Evolutionary conservation across 1,140 invertebrate genomes (phyloP), one percentile per base, ranked within the genome.

Genomic region (Drosophila elegans): DNA sequence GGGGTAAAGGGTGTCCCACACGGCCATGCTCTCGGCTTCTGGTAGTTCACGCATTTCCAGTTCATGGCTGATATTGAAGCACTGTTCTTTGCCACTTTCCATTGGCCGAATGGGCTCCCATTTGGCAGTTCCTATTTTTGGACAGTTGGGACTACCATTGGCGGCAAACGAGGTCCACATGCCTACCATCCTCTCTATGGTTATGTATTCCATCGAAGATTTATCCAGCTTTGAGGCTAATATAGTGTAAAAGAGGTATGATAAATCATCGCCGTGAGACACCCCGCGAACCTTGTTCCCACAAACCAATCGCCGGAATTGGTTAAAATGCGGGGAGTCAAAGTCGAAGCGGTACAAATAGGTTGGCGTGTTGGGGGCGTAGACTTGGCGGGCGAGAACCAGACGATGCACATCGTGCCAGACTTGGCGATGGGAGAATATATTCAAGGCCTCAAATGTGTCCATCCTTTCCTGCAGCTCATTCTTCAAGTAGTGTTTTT

Each of bases 221-320:
- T 80, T 76, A 2, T 46, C 54, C 16, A 90, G 45, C 5, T 78
- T 90, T 2, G 55, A 44, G 1, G 27, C 27, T 29, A 29, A 4
- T 29, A 29, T 5, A 5, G 3, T 29, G 27, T 29, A 29, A 2
- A 29, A 29, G 27, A 29, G 27, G 27, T 29, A 29, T 44, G 94
- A 94, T 0, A 95, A 27, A 60, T 96, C 95, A 61, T 95, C 95
- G 0, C 92, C 94, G 78, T 96, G 95, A 61, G 92, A 93, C 3
- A 94, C 93, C 1, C 90, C 90, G 1, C 85, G 82, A 12, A 80
- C 53, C 0, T 16, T 34, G 6, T 61, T 51, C 4, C 81, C 90
- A 38, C 84, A 91, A 9, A 85, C 82, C 36, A 93, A 90, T 44
- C 92, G 54, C 16, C 90, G 78, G 13, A 73, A 80, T 27, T 91